phyloP scores from a whole-genome alignment of 2,888 invertebrate genomes.

The Ennomos quercinarius region DNA sequence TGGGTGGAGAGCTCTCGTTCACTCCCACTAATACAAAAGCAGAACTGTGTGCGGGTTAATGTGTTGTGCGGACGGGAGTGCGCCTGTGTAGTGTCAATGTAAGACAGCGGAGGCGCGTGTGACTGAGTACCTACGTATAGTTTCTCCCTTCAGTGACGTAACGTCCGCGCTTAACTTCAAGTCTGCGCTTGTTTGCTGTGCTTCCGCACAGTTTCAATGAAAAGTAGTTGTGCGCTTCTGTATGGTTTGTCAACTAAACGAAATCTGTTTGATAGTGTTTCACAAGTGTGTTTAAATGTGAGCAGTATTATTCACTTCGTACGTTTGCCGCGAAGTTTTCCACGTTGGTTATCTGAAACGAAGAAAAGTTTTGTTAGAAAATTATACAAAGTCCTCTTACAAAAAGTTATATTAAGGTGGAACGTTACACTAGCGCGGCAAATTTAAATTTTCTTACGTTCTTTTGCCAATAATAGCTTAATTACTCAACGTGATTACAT shows the following conservation, averaged over 20 bases:
- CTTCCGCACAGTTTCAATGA: slow-evolving; percentile 72
- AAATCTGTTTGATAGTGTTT: slow-evolving; percentile 63
- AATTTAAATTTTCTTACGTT: no score
- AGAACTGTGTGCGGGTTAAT: slow-evolving; percentile 48
- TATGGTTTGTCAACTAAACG: slow-evolving; percentile 63
- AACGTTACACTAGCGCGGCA: no score
- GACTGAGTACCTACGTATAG: slow-evolving; percentile 49
- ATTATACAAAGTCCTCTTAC: neutral
- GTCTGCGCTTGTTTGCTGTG: slow-evolving; percentile 61
- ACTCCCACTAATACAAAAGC: slow-evolving; percentile 51
- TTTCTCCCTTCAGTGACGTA: slow-evolving; percentile 63
- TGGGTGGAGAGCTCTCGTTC: slow-evolving; percentile 51
- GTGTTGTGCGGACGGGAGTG: slow-evolving; percentile 36
- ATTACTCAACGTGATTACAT: no score
- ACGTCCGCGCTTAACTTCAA: slow-evolving; percentile 61
- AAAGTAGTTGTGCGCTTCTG: slow-evolving; percentile 62
- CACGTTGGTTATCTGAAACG: slow-evolving; percentile 61
- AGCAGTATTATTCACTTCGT: slow-evolving; percentile 49
- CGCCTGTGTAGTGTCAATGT: slow-evolving; percentile 43
- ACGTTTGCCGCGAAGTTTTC: slow-evolving; percentile 55
- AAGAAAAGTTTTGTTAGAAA: slow-evolving; percentile 42
- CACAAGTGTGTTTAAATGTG: slow-evolving; percentile 51
- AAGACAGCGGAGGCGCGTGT: slow-evolving; percentile 41
- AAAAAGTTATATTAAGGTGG: no score
- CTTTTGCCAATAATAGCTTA: no score